Base-by-base conservation (phyloP, 2,888 invertebrate species). In the Tipula vernalis region DNA sequence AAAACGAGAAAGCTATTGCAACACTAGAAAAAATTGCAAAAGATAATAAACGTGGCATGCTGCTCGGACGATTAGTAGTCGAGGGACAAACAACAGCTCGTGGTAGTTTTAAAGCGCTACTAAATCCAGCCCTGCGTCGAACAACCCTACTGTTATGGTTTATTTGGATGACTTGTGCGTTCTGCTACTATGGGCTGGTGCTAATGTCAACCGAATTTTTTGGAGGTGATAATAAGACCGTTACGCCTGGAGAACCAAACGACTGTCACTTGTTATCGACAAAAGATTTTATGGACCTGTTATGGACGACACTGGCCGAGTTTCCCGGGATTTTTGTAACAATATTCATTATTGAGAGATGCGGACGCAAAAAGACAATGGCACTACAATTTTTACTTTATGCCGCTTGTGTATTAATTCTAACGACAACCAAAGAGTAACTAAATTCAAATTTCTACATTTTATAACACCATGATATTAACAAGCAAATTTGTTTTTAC, bases 171-270 rank as follows among this genome's bases (percentile, higher is more conserved):
- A 94, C 96, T 0, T 98, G 98, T 91, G 97, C 98, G 0, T 98
- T 98, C 92, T 97, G 97, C 90, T 98, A 98, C 91, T 98, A 98
- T 90, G 98, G 98, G 0, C 93, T 98, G 51, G 98, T 98, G 6
- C 92, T 98, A 87, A 97, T 98, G 96, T 98, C 98, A 0, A 98
- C 98, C 0, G 98, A 98, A 90, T 91, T 98, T 87, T 97, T 98
- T 91, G 88, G 88, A 39, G 88, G 89, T 87, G 86, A 89, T 12
- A 83, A 87, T 85, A 85, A 85, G 71, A 42, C 86, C 13, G 44
- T 36, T 87, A 86, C 90, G 88, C 85, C 90, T 91, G 83, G 90
- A 84, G 89, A 89, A 87, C 87, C 88, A 0, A 84, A 88, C 5
- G 95, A 94, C 90, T 96, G 95, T 89, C 93, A 93, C 86, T 94